phyloP scores from a whole-genome alignment of 2,113 vertebrate genomes.

The Siphamia tubifer region DNA sequence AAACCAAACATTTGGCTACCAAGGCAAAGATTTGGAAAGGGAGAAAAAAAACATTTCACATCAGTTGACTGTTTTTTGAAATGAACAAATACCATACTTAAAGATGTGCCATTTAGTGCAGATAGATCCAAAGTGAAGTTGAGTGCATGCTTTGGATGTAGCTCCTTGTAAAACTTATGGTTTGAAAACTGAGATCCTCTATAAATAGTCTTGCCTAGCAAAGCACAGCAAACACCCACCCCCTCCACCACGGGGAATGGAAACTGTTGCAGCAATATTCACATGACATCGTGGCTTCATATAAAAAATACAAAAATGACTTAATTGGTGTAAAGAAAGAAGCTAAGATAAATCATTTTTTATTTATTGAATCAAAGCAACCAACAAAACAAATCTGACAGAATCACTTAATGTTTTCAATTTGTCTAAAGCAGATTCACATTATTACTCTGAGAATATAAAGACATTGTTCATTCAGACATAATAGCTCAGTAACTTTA shows the following conservation, averaged over 20 bases:
- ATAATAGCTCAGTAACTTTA: neutral
- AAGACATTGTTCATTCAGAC: neutral
- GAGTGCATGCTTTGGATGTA: neutral
- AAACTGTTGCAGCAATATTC: conserved; percentile 21
- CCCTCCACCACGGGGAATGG: conserved; percentile 42
- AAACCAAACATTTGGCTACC: neutral
- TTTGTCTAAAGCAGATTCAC: conserved; percentile 6
- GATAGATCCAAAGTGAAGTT: neutral
- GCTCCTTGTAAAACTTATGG: neutral
- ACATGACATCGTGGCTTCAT: neutral
- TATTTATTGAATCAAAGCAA: conserved; percentile 65
- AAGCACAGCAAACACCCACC: no score
- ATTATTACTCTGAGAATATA: conserved; percentile 7
- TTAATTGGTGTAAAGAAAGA: neutral
- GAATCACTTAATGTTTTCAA: neutral
- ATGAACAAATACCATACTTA: neutral
- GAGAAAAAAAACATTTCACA: neutral
- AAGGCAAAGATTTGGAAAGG: neutral
- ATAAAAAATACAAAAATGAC: neutral
- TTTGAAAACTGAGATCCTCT: conserved; percentile 57
- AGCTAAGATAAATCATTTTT: conserved; percentile 42
- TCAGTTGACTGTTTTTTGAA: neutral
- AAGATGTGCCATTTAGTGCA: neutral
- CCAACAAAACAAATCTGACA: conserved; percentile 43
- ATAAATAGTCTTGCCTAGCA: conserved; percentile 52